Percentiles rank a stretch among this genome's conserved stretches.
Evolutionary conservation across 2,888 invertebrate species (phyloP).

Genomic region (Amblyjoppa proteus): DNA sequence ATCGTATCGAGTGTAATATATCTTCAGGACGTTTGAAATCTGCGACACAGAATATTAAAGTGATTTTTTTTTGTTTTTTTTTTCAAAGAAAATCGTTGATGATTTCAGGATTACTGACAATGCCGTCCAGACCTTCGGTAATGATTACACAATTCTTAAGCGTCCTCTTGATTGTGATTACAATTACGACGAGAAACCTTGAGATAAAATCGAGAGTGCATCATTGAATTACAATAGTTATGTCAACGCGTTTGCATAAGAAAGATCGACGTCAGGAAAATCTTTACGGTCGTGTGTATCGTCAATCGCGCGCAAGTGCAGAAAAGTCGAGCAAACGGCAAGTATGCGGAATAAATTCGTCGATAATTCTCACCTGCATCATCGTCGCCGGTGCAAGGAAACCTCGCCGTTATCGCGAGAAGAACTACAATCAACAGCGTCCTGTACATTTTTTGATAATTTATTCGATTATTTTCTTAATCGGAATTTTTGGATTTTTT

Average conservation of each 20-base stretch:
- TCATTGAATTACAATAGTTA: slow-evolving; percentile 14
- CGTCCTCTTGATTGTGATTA: slow-evolving; percentile 30
- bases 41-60: neutral
- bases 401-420: slow-evolving; percentile 30
- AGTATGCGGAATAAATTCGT: neutral
- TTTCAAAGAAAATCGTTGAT: neutral
- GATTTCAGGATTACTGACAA: slow-evolving; percentile 32
- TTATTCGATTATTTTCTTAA: neutral
- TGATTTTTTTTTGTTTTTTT: neutral
- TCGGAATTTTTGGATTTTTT: slow-evolving; percentile 1
- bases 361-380: slow-evolving; percentile 51
- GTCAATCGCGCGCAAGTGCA: neutral
- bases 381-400: slow-evolving; percentile 25
- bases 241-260: slow-evolving; percentile 1
- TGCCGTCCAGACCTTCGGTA: slow-evolving; percentile 40
- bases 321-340: neutral
- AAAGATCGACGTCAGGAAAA: neutral
- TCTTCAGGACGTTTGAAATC: neutral
- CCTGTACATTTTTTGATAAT: slow-evolving; percentile 42
- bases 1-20: no score
- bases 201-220: slow-evolving; percentile 37
- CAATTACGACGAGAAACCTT: slow-evolving; percentile 57
- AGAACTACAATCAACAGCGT: slow-evolving; percentile 36
- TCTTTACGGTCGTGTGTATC: neutral
- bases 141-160: slow-evolving; percentile 58